Evolutionary conservation across 2,888 invertebrate species (phyloP), one percentile per base, ranked within the genome.

Genomic region (Ramazzottius varieornatus): DNA sequence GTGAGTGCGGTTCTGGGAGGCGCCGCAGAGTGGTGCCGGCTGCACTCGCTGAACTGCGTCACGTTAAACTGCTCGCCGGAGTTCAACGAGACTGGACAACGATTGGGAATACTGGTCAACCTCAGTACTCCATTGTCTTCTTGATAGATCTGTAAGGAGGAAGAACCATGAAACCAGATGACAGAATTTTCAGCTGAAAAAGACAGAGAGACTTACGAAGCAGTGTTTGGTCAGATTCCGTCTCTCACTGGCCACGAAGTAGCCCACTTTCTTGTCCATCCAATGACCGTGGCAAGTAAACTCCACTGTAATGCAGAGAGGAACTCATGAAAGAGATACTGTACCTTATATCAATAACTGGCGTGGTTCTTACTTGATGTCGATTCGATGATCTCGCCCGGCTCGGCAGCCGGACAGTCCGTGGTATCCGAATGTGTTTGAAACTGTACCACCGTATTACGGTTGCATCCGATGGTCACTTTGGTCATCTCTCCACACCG

Each of bases 251-350:
- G 54, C 54, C 20, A 54, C 54, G 29, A 54, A 54, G 24, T 54
- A 54, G 13, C 54, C 54, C 8, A 54, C 29, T 24, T 54, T 16
- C 4, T 54, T 54, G 4, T 54, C 54, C 54, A 54, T 54, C 54
- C 54, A 54, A 24, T 54, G 54, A 24, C 54, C 54, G 29, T 54
- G 54, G 24, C 54, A 54, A 13, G 54, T 29, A 24, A 54, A 54
- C 16, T 54, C 16, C 54, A 54, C 54, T 54, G 54, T 54, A 54
- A 54, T n/a, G n/a, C n/a, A n/a, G n/a, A n/a, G n/a, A n/a, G n/a
- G n/a, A 54, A 54, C 24, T 54, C 20, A 54, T 54, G 4, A 54
- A 29, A 54, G 54, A 24, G 29, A 13, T 24, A 54, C 40, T 40
- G 8, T 40, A 8, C 40, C 20, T 13, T 13, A 20, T 40, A 13